Conservation (phyloP, 1,140 invertebrate genomes). For the Drosophila punjabiensis region DNA sequence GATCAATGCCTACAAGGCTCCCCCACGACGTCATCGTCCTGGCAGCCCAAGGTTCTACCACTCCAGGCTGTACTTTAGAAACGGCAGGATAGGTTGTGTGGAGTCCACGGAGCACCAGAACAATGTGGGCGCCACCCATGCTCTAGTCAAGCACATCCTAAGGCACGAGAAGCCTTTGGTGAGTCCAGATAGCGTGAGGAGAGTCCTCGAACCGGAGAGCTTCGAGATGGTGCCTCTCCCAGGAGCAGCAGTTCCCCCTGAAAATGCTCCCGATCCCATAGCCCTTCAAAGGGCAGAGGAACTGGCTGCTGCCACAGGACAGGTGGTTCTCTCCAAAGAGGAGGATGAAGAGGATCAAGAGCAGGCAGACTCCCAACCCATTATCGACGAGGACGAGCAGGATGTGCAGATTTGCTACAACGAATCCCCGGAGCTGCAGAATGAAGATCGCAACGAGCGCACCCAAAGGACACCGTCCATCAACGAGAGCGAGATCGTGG, state of each 20-base stretch:
- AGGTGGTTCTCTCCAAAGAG: slow-evolving; percentile 34
- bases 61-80: slow-evolving; percentile 80
- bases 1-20: slow-evolving; percentile 76
- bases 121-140: slow-evolving; percentile 82
- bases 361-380: slow-evolving; percentile 36
- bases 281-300: slow-evolving; percentile 52
- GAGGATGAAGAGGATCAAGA: slow-evolving; percentile 33
- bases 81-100: slow-evolving; percentile 82
- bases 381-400: slow-evolving; percentile 77
- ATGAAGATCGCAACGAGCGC: slow-evolving; percentile 75
- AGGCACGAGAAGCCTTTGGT: slow-evolving; percentile 81
- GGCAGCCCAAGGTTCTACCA: slow-evolving; percentile 75
- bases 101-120: slow-evolving; percentile 75
- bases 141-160: slow-evolving; percentile 81
- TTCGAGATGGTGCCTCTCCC: slow-evolving; percentile 60
- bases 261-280: slow-evolving; percentile 47
- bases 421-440: slow-evolving; percentile 76
- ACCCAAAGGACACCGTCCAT: slow-evolving; percentile 60
- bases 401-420: slow-evolving; percentile 84
- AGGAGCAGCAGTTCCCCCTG: slow-evolving; percentile 54
- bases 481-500: slow-evolving; percentile 75
- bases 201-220: slow-evolving; percentile 61
- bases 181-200: slow-evolving; percentile 74
- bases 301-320: slow-evolving; percentile 57
- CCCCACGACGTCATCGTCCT: slow-evolving; percentile 60